Conservation (phyloP, 2,797 vertebrate species). For the Pantherophis vulpinus region DNA sequence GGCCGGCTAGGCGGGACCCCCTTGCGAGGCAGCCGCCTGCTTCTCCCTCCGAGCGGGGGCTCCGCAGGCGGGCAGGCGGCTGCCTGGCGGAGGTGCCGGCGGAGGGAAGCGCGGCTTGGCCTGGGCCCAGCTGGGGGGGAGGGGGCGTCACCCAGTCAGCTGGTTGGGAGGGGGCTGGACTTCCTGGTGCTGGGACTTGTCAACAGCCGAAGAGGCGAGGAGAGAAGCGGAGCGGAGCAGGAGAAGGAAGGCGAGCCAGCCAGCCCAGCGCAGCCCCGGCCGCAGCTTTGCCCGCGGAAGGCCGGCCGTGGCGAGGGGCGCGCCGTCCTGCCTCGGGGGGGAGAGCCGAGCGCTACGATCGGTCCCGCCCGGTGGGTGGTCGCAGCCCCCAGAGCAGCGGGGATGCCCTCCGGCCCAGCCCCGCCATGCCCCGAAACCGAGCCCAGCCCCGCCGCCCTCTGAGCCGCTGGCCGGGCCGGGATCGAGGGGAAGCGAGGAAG, state of each 20-base stretch:
- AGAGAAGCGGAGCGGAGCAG: background rate
- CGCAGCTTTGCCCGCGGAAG: background rate
- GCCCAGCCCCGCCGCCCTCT: too few species aligned
- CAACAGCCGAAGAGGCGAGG: conserved; percentile 48
- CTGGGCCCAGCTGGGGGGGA: background rate
- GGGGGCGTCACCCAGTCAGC: conserved; percentile 46
- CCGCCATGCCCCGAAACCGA: background rate
- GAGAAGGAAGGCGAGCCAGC: too few species aligned
- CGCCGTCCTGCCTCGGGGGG: background rate
- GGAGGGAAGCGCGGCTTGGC: background rate
- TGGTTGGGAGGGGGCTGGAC: conserved; percentile 61
- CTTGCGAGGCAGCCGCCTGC: background rate
- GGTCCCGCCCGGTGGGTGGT: background rate
- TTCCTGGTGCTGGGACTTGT: conserved; percentile 68
- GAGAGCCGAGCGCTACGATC: fast-evolving
- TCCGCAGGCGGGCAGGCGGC: background rate
- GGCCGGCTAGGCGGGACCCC: background rate
- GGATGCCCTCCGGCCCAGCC: background rate
- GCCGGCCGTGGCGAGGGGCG: background rate
- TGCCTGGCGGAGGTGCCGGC: background rate
- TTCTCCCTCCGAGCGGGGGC: too few species aligned
- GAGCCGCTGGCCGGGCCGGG: background rate
- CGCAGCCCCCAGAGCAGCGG: background rate
- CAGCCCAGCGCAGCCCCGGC: background rate
- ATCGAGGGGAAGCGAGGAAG: too few species aligned